Conservation (phyloP, 2,113 vertebrate genomes). For the Himantopus leucocephalus region DNA sequence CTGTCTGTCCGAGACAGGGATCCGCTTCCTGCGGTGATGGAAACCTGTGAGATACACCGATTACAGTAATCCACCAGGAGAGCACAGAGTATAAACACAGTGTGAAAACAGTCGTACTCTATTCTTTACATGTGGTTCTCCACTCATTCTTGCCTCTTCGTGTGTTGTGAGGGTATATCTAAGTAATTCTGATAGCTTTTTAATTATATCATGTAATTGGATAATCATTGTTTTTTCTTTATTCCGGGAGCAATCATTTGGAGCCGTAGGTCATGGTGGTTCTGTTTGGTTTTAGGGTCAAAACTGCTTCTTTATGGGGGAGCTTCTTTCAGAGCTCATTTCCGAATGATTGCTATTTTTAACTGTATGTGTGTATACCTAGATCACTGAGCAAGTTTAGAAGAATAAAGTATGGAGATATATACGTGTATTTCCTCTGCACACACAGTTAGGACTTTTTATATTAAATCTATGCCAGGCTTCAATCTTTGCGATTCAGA, state of each 20-base stretch:
- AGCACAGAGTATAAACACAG: too few species aligned
- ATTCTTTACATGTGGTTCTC: too few species aligned
- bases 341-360: neutral
- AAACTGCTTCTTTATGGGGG: neutral
- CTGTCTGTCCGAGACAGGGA: too few species aligned
- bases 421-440: accelerated
- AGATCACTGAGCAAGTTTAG: too few species aligned
- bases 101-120: too few species aligned
- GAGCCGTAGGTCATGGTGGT: neutral
- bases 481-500: neutral
- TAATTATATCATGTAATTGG: too few species aligned
- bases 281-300: neutral
- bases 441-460: neutral
- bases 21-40: too few species aligned
- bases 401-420: neutral
- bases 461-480: accelerated
- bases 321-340: neutral
- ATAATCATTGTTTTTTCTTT: neutral
- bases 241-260: neutral
- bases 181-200: too few species aligned
- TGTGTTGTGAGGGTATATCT: too few species aligned
- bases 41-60: too few species aligned
- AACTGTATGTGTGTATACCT: neutral
- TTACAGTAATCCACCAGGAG: too few species aligned
- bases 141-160: too few species aligned